Percentiles rank a stretch among this genome's conserved stretches.
Evolutionary conservation across 2,888 invertebrate species (phyloP).

Genomic region (Drosophila siamana): DNA sequence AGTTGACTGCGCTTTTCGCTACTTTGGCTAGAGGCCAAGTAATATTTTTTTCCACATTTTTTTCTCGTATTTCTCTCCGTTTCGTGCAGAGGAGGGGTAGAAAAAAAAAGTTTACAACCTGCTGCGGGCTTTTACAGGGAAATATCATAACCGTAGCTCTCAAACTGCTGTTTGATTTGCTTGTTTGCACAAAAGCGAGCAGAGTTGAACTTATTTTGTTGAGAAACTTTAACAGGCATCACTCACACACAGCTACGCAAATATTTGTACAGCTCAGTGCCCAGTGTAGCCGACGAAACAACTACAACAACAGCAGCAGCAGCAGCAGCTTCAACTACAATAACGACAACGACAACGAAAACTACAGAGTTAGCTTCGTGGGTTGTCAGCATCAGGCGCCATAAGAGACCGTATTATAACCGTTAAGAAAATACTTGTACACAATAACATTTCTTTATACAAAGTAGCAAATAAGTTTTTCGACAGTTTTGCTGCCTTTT

Average conservation of each 20-base stretch:
- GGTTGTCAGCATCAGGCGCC: slow-evolving; percentile 50
- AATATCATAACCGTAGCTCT: slow-evolving; percentile 61
- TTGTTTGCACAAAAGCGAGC: slow-evolving; percentile 67
- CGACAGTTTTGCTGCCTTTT: slow-evolving; percentile 21
- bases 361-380: slow-evolving; percentile 25
- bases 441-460: slow-evolving; percentile 53
- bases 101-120: slow-evolving; percentile 42
- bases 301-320: slow-evolving; percentile 12
- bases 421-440: slow-evolving; percentile 52
- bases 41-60: slow-evolving; percentile 7
- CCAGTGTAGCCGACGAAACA: slow-evolving; percentile 25
- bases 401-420: slow-evolving; percentile 49
- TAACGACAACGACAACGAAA: slow-evolving; percentile 7
- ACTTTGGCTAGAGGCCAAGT: slow-evolving; percentile 56
- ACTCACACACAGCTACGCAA: slow-evolving; percentile 70
- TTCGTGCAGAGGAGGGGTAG: background rate
- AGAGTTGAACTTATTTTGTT: slow-evolving; percentile 57
- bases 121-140: slow-evolving; percentile 29
- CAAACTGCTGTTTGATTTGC: slow-evolving; percentile 68
- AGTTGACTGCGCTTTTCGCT: slow-evolving; percentile 62
- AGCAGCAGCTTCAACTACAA: slow-evolving; percentile 11
- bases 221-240: slow-evolving; percentile 68
- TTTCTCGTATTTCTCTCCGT: too few species aligned
- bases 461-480: slow-evolving; percentile 46
- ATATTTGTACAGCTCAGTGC: slow-evolving; percentile 71